A percentile compares a stretch with the other conserved stretches of the same genome.
phyloP scores from a whole-genome alignment of 2,113 vertebrate species.

The Tupaia chinensis region DNA sequence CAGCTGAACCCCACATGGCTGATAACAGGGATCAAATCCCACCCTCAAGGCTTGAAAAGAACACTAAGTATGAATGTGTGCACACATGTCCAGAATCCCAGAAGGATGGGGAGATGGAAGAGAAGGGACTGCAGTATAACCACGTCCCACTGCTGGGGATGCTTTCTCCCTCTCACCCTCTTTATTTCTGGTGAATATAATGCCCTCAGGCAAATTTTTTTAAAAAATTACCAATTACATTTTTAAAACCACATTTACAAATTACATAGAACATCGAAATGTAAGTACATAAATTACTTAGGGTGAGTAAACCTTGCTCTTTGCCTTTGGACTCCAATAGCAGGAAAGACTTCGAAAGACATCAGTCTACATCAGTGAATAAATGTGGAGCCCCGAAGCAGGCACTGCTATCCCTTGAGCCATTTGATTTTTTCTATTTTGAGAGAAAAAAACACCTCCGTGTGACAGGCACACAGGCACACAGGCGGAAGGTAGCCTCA shows the following conservation, averaged over 20 bases:
- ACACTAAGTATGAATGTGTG: no score
- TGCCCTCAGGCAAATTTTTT: no score
- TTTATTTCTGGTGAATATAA: no score
- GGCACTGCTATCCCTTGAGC: not conserved
- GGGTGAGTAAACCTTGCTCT: not conserved
- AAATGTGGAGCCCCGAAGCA: not conserved
- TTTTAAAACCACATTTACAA: not conserved
- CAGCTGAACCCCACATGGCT: no score
- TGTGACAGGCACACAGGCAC: not conserved
- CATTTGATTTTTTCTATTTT: not conserved
- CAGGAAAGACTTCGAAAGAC: slow-evolving; percentile 1
- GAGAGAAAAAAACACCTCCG: not conserved
- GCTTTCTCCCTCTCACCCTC: no score
- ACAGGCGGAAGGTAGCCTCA: not conserved
- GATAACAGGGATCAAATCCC: no score
- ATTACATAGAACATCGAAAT: not conserved
- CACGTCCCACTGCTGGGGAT: no score
- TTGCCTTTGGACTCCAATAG: not conserved
- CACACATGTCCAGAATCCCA: no score
- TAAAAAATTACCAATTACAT: not conserved
- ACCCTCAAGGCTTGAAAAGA: no score
- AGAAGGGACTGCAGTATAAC: no score
- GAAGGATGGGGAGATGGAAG: no score
- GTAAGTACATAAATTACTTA: not conserved
- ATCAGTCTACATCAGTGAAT: not conserved